Conservation (phyloP, 2,888 invertebrate species). For the Leucoma salicis region DNA sequence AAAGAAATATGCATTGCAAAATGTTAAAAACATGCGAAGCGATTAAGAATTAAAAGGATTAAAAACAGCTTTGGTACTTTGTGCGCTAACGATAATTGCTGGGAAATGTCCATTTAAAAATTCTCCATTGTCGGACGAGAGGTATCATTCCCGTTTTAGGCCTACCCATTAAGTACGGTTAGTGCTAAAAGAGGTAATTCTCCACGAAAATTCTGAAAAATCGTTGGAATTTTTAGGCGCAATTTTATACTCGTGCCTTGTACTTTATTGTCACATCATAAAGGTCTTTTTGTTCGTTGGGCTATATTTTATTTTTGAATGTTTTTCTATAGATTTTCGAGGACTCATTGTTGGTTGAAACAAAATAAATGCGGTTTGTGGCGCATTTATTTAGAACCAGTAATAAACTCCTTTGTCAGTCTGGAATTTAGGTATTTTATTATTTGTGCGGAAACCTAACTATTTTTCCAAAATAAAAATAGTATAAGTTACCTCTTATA, state of each 20-base stretch:
- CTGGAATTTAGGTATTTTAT: too few species aligned
- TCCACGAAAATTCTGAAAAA: constrained; percentile 33
- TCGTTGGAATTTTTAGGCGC: constrained; percentile 25
- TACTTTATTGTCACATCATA: constrained; percentile 33
- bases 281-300: constrained; percentile 22
- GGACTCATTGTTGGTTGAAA: too few species aligned
- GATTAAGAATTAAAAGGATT: constrained; percentile 43
- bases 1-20: constrained; percentile 16
- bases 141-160: constrained; percentile 29
- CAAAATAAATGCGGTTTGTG: too few species aligned
- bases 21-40: constrained; percentile 26
- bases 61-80: constrained; percentile 41
- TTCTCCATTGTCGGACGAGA: constrained; percentile 15
- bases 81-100: constrained; percentile 49
- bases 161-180: constrained; percentile 33
- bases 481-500: too few species aligned
- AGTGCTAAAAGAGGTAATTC: constrained; percentile 36
- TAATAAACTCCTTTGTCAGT: too few species aligned
- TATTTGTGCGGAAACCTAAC: too few species aligned
- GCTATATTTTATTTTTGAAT: constrained; percentile 10
- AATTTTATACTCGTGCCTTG: constrained; percentile 11
- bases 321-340: too few species aligned
- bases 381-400: too few species aligned
- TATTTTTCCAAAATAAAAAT: too few species aligned
- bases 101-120: constrained; percentile 43